A percentile compares a stretch with the other conserved stretches of the same genome.
Conservation (phyloP, 2,113 vertebrate species). For the Cathartes aura region DNA sequence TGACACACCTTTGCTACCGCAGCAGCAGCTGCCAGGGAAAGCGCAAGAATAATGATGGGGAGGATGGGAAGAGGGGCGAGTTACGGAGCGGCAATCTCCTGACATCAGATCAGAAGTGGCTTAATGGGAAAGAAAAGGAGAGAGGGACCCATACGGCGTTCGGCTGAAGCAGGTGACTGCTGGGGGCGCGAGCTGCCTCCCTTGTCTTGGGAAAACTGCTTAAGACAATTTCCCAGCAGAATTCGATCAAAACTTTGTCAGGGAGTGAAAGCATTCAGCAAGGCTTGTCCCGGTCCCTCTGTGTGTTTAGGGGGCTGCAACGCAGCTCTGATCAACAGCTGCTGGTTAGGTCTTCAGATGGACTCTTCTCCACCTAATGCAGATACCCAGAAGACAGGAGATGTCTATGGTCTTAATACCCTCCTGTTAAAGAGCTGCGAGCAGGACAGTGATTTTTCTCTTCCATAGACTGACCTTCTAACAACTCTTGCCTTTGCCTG, state of each 20-base stretch:
- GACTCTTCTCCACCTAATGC: not conserved
- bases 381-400: not conserved
- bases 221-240: fast-evolving
- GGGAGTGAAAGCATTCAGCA: not conserved
- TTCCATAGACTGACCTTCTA: not conserved
- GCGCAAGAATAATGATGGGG: not conserved
- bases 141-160: fast-evolving
- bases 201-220: not conserved
- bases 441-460: not conserved
- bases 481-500: not conserved
- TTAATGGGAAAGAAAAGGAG: not conserved
- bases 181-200: not conserved
- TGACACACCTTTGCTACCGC: fast-evolving
- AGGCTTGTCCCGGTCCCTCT: not conserved
- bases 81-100: fast-evolving
- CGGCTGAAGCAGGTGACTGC: not conserved
- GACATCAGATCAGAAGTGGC: not conserved
- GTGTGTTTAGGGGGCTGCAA: not conserved
- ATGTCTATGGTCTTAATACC: not conserved
- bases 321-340: not conserved
- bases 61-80: not conserved
- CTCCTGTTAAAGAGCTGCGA: not conserved
- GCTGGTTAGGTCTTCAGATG: not conserved
- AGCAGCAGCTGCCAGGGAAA: not conserved
- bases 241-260: not conserved